These are phyloP conservation scores for Egretta garzetta DNA, from an alignment of 2,113 vertebrate species.

Conservation along the genomic window DNA sequence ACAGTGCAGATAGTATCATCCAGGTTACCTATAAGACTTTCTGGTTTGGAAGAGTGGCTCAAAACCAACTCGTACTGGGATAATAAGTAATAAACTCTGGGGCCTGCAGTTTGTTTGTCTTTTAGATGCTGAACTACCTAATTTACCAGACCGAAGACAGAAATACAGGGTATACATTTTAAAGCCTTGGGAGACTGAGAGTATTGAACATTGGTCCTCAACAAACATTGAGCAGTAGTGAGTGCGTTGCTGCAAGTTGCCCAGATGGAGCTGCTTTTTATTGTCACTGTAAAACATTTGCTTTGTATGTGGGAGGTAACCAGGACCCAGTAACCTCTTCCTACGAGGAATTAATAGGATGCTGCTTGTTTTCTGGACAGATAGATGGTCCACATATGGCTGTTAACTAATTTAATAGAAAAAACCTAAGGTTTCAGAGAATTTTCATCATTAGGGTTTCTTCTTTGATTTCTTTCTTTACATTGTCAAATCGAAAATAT, in stretches of 20 bases:
- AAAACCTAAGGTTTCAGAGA: not conserved
- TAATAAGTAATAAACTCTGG: not conserved
- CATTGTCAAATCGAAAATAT: not conserved
- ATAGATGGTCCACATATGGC: not conserved
- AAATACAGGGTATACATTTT: not conserved
- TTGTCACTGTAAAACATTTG: conserved; percentile 6
- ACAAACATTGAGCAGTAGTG: not conserved
- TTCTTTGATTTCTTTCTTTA: not conserved
- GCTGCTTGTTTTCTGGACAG: not conserved
- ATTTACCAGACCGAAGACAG: not conserved
- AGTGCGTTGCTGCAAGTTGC: not conserved
- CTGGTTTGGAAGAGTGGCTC: not conserved
- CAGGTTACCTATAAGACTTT: not conserved
- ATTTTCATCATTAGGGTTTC: not conserved
- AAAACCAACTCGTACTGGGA: not conserved
- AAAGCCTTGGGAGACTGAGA: not conserved
- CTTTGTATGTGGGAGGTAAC: not conserved
- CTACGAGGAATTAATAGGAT: not conserved
- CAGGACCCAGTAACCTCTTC: conserved; percentile 1
- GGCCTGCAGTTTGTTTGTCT: not conserved
- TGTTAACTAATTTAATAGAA: not conserved
- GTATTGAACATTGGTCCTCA: not conserved
- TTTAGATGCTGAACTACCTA: not conserved
- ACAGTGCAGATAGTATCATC: not conserved
- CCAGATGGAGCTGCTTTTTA: conserved; percentile 18